These are phyloP conservation scores for Lagria hirta DNA, from an alignment of 2,888 invertebrate species.

Conservation along the genomic window DNA sequence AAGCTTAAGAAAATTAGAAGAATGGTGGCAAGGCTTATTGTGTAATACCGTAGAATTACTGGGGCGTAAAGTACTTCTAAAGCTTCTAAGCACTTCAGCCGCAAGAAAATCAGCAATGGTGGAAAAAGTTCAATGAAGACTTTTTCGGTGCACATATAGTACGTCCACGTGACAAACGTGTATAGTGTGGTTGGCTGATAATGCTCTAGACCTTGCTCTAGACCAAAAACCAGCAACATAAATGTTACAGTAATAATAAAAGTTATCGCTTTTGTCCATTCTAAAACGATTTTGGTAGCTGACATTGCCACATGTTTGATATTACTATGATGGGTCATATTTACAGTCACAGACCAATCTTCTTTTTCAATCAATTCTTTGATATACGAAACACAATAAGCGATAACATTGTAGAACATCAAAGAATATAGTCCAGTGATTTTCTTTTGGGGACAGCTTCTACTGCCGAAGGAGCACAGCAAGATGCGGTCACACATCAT, in stretches of 20 bases:
- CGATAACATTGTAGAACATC: constrained; percentile 80
- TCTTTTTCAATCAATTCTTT: constrained; percentile 72
- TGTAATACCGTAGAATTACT: constrained; percentile 63
- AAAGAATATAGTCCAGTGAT: constrained; percentile 74
- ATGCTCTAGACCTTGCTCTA: constrained; percentile 74
- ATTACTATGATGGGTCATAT: constrained; percentile 67
- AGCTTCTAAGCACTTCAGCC: constrained; percentile 67
- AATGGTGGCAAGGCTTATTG: constrained; percentile 60
- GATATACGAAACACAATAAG: constrained; percentile 75
- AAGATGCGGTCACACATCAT: constrained; percentile 71
- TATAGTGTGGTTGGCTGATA: constrained; percentile 71
- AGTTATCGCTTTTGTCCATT: constrained; percentile 81
- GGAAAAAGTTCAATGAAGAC: constrained; percentile 70
- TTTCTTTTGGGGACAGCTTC: constrained; percentile 51
- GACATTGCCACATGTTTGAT: constrained; percentile 80
- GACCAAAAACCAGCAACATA: constrained; percentile 71
- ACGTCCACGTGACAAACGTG: constrained; percentile 66
- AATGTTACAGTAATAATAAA: constrained; percentile 77
- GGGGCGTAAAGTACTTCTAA: constrained; percentile 71
- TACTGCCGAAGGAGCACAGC: constrained; percentile 54
- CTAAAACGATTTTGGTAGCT: constrained; percentile 76
- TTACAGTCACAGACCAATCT: constrained; percentile 76
- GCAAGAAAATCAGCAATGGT: constrained; percentile 59
- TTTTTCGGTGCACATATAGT: constrained; percentile 72
- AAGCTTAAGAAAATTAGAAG: constrained; percentile 60